Evolutionary conservation across 2,888 invertebrate species (phyloP), one percentile per base, ranked within the genome.

Genomic region (Cecidostiba fungosa): DNA sequence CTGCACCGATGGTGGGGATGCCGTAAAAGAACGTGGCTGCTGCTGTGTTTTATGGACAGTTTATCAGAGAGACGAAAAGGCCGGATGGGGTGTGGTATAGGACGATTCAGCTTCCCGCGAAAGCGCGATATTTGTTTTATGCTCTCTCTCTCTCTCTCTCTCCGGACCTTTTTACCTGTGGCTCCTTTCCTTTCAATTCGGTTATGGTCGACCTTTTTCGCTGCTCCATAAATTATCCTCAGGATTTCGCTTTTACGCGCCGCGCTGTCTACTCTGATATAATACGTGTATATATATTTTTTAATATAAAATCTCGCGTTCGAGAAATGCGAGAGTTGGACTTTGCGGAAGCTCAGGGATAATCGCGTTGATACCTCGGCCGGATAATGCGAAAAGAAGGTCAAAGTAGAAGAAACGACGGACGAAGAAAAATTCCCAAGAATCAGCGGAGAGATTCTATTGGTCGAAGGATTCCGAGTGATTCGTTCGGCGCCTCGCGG

Each of bases 1-100:
- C 54, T n/a, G 6, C 54, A 0, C 8, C 43, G 66, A 23, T 10
- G 39, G 10, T 16, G 62, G 39, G 66, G 76, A 43, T 54, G 79
- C 39, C 83, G 62, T 83, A 83, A 82, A 83, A 83, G 76, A 83
- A 50, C 77, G 78, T 43, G 26, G 66, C 62, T 26, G 26, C 66
- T 81, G 85, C 85, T 73, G 77, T 78, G 72, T 85, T 86, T 86
- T 86, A 86, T 86, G 86, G 83, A 86, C 86, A 72, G 86, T 86
- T 86, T 86, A 86, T 86, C 86, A 82, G 82, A 50, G 82, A 50
- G 84, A n/a, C 12, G 26, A 16, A 43, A 43, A 36, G 59, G 72
- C 62, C 23, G 72, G 70, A 23, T 54, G 59, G 54, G 29, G 43
- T 26, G 43, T 23, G 59, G 62, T 66, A 43, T 78, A n/a, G n/a